Conservation (phyloP, 2,113 vertebrate species). For the Lontra canadensis region DNA sequence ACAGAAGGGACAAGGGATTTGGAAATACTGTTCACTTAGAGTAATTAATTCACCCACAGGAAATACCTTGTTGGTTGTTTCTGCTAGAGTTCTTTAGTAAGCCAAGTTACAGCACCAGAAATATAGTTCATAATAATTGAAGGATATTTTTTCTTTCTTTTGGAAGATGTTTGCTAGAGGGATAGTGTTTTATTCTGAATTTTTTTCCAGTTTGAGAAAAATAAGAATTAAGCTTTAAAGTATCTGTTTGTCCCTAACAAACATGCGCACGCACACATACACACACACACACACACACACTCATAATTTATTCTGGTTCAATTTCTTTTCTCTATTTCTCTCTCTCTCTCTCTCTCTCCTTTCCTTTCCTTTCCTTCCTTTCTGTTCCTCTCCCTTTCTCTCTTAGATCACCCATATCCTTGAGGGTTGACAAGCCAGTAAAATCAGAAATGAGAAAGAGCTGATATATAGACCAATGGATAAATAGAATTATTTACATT, state of each 20-base stretch:
- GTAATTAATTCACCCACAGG: background rate
- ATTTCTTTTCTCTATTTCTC: background rate
- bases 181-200: background rate
- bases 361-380: background rate
- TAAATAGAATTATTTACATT: background rate
- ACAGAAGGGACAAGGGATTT: background rate
- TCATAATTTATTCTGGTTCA: background rate
- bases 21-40: background rate
- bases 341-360: background rate
- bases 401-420: background rate
- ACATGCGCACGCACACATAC: background rate
- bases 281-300: background rate
- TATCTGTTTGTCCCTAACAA: background rate
- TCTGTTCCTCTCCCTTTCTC: background rate
- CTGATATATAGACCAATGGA: background rate
- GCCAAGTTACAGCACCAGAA: background rate
- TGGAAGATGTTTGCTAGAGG: background rate
- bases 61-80: background rate
- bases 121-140: background rate
- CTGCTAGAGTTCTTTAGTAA: background rate
- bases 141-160: background rate
- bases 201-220: background rate
- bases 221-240: background rate
- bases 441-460: conserved; percentile 7
- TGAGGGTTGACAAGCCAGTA: background rate